Percentiles rank a stretch among this genome's conserved stretches.
These are phyloP conservation scores for Oscheius sp. DNA, from an alignment of 2,888 invertebrate species.

Conservation along the genomic window DNA sequence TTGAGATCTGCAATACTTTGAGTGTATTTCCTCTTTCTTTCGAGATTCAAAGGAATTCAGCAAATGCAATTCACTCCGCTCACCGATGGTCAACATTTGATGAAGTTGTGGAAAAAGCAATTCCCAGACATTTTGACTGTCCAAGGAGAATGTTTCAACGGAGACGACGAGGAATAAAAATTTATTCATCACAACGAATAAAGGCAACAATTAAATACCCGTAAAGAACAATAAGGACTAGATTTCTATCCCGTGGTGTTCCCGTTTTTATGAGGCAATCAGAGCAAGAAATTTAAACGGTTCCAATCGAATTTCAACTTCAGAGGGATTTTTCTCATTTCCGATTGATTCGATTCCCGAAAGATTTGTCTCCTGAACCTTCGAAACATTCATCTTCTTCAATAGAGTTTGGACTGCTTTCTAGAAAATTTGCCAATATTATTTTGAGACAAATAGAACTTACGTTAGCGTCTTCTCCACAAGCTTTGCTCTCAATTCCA, in stretches of 20 bases:
- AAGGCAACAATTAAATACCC: conserved; percentile 8
- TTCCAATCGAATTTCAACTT: background rate
- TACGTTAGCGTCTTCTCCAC: conserved; percentile 26
- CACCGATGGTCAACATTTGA: background rate
- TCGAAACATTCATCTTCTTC: background rate
- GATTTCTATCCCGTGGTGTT: background rate
- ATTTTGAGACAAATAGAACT: no score
- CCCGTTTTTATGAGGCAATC: conserved; percentile 19
- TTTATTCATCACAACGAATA: no score
- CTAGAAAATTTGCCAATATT: no score
- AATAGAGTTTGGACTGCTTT: conserved; percentile 3
- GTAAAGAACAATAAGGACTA: conserved; percentile 6
- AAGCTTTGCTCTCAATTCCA: background rate
- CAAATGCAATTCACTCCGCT: conserved; percentile 7
- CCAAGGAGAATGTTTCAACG: background rate
- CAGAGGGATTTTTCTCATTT: background rate
- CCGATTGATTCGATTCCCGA: conserved; percentile 13
- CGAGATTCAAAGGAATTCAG: background rate
- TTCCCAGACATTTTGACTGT: background rate
- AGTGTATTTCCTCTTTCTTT: conserved; percentile 2
- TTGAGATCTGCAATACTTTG: background rate
- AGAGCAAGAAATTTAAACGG: conserved; percentile 25
- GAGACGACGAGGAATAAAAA: background rate
- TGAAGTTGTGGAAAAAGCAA: no score
- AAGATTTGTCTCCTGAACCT: conserved; percentile 22